Base-by-base conservation (phyloP, 1,140 invertebrate genomes). In the Drosophila chauvacae region DNA sequence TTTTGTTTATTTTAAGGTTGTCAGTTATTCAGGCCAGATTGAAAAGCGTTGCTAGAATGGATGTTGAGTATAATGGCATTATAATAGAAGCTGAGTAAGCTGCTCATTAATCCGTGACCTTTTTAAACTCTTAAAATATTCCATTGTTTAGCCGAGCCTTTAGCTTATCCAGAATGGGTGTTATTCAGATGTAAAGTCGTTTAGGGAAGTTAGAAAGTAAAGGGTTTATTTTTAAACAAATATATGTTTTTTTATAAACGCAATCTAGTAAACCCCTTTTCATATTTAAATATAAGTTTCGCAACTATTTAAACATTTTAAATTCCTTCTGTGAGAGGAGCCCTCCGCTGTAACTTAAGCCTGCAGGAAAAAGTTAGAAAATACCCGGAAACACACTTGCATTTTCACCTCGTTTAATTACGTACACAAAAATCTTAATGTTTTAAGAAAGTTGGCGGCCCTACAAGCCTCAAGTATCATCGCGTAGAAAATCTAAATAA, bases 401-500 rank as follows among this genome's bases (percentile, higher is more conserved):
- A 45, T 65, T 65, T 65, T 65, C 63, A 45, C 44, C 59, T 14
- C 14, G 16, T 39, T 10, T 63, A 63, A 45, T 39, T 64, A 47
- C 3, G 14, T 39, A 63, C 14, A 39, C 35, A 68, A 53, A 70
- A 56, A 44, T 37, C 23, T 70, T 28, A 50, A 72, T 72, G 37
- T 50, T 20, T 59, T 71, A 71, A 42, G 69, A 72, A 72, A 72
- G 69, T 71, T 72, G 65, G 37, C 18, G 30, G 18, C 13, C 7
- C 13, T 26, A 58, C 63, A 45, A 37, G 68, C 68, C 44, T 28
- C 64, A 33, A 72, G 56, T 69, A 66, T 20, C 61, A 42, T 20
- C 50, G 50, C 6, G 35, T 57, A 57, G 69, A 58, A 72, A 72
- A 72, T 59, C 69, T 70, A 58, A 71, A 72, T 72, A 72, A 72